Base-by-base conservation (phyloP, 2,888 invertebrate species). In the Exocentrus adspersus region DNA sequence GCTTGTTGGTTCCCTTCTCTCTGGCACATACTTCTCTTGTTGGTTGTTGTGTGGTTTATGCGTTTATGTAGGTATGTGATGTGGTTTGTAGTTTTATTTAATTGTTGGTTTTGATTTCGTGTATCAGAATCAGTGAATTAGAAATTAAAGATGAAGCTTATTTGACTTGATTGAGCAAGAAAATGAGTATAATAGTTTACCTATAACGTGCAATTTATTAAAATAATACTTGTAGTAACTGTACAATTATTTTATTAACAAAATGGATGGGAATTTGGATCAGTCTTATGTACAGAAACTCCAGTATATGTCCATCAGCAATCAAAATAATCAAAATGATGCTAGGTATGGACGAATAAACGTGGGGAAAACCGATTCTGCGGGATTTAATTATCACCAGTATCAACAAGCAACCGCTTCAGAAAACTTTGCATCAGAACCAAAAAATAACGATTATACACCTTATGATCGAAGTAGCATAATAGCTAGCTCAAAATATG, bases 401-500 rank as follows among this genome's bases (percentile, higher is more conserved):
- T 83, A 84, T 75, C 84, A 88, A 72, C 83, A 88, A 41, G 85
- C 89, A 51, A 87, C 89, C 68, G 88, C 89, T 60, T 88, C 88
- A 74, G 90, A 90, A 78, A 89, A 88, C 77, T 89, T 89, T 76
- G 85, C 87, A 12, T 83, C 87, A 63, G 87, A 88, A 67, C 72
- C 77, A 21, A 72, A 78, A 24, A 60, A 75, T 5, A 74, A 77
- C 5, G 86, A 87, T 60, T 87, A 86, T 70, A 86, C 87, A 71
- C 80, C 87, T 53, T 89, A 89, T 73, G 92, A 92, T 77, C 86
- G 92, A 60, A 90, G 88, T 62, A 91, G 90, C 76, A 89, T 92
- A 61, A 91, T 92, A 74, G 89, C 90, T 16, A 89, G 92, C 51
- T 90, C 91, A 7, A 91, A 92, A 79, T 93, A 90, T 79, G 90